Base-by-base conservation (phyloP, 2,888 invertebrate species). In the Andrena bucephala region DNA sequence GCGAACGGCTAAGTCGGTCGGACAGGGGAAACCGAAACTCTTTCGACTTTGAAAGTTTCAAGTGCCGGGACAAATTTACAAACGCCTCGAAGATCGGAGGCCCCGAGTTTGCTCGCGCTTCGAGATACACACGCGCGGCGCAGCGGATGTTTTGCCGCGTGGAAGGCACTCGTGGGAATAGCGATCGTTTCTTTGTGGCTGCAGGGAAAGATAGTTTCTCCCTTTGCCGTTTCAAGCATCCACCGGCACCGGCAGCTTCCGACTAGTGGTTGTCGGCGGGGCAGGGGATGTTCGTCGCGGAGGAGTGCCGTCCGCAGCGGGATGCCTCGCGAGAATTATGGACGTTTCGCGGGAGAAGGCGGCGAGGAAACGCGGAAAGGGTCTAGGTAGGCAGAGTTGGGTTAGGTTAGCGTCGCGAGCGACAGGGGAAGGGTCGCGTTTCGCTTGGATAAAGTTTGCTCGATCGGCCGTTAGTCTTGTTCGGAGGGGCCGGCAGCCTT, bases 361-460 rank as follows among this genome's bases (percentile, higher is more conserved):
- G 36, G 65, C 79, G 78, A 63, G 59, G 59, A 52, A 52, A 70
- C 57, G 80, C 66, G 77, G 72, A 79, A 79, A 84, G 83, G 42
- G 85, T 87, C 79, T 83, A 70, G 80, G 66, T 67, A 86, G 87
- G 88, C 89, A 79, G 84, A 88, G 88, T 91, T 91, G 89, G 81
- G 89, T 89, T 89, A 91, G 90, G 90, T 89, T 91, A 89, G 91
- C 89, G 86, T 85, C 87, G 87, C 82, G 77, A 80, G 83, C 78
- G 85, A 82, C 67, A 69, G 57, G 73, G 84, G 85, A 85, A 90
- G 87, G 89, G 87, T 88, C 85, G 89, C 84, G 65, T 74, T 87
- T 90, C 81, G 87, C 86, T 87, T 84, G 88, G 88, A 91, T 91
- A 92, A 92, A 93, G 89, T 93, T 93, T 90, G 83, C 89, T 90